Percentiles rank a stretch among this genome's conserved stretches.
Evolutionary conservation across 2,888 invertebrate species (phyloP).

Genomic region (Plagiodera versicolora): DNA sequence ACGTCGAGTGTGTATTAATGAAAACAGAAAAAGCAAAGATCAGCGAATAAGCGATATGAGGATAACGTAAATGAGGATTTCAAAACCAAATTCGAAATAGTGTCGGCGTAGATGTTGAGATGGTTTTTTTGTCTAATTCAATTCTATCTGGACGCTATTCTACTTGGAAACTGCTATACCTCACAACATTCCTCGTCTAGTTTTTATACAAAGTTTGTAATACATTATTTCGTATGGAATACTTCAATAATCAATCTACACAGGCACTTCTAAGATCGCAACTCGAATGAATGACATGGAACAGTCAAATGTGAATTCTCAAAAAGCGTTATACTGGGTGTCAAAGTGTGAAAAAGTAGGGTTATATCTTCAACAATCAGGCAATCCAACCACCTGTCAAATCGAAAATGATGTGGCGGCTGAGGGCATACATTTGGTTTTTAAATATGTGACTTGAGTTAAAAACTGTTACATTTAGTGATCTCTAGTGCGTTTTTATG

Average conservation of each 20-base stretch:
- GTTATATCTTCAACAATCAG: too few relatives aligned
- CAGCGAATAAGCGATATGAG: slow-evolving; percentile 45
- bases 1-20: slow-evolving; percentile 18
- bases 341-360: too few relatives aligned
- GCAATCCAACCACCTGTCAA: too few relatives aligned
- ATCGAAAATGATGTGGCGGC: too few relatives aligned
- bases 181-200: slow-evolving; percentile 31
- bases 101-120: slow-evolving; percentile 27
- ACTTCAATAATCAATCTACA: slow-evolving; percentile 30
- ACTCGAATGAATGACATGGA: slow-evolving; percentile 15
- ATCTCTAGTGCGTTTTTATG: too few relatives aligned
- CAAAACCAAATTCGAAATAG: slow-evolving; percentile 30
- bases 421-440: too few relatives aligned
- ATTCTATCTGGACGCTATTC: slow-evolving; percentile 25
- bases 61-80: slow-evolving; percentile 40
- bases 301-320: slow-evolving; percentile 30
- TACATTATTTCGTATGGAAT: slow-evolving; percentile 22
- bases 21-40: slow-evolving; percentile 49
- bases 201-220: slow-evolving; percentile 13
- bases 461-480: too few relatives aligned
- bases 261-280: slow-evolving; percentile 33
- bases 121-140: slow-evolving; percentile 12
- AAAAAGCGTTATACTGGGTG: too few relatives aligned
- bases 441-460: too few relatives aligned
- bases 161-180: slow-evolving; percentile 27